Conservation (phyloP, 2,888 invertebrate species). For the Cantharis lateralis region DNA sequence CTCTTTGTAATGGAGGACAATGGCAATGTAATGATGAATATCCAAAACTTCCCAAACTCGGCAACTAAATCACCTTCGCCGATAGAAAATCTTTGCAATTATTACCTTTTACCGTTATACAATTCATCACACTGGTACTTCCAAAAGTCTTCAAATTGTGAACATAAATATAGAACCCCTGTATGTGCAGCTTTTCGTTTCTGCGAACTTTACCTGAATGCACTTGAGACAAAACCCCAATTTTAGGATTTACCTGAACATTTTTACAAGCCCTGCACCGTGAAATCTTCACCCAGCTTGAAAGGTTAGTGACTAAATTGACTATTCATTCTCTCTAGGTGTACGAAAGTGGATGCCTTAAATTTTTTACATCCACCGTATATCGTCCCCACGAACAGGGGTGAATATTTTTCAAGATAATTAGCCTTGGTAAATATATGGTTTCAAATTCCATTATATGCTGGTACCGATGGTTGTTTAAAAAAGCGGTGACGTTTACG, state of each 20-base stretch:
- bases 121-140: not conserved
- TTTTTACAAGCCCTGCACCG: slow-evolving; percentile 11
- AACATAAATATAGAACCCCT: not conserved
- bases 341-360: slow-evolving; percentile 8
- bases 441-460: not conserved
- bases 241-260: not conserved
- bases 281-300: slow-evolving; percentile 23
- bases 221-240: not conserved
- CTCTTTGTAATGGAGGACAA: not conserved
- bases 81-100: not conserved
- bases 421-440: not conserved
- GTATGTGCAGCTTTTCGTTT: not conserved
- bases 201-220: not conserved
- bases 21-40: not conserved
- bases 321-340: slow-evolving; percentile 13
- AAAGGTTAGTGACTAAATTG: slow-evolving; percentile 20
- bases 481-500: not conserved
- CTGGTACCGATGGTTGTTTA: not conserved
- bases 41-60: not conserved
- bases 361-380: not conserved
- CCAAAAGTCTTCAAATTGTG: not conserved
- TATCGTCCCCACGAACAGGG: not conserved
- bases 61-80: not conserved
- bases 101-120: not conserved
- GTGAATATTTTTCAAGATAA: not conserved